Percentiles rank a stretch among this genome's conserved stretches.
Conservation (phyloP, 2,888 invertebrate species). For the Melitaea athalia region DNA sequence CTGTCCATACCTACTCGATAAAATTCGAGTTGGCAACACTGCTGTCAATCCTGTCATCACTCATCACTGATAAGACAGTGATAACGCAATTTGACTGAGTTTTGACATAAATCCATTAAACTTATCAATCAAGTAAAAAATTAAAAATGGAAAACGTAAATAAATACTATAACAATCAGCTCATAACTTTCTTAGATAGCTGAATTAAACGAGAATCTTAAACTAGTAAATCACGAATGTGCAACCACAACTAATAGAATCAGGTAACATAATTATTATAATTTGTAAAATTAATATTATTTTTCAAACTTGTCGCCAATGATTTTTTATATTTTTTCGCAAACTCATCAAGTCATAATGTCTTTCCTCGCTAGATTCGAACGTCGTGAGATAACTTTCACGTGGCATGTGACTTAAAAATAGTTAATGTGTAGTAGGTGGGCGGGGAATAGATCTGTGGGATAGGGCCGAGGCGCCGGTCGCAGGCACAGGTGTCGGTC, state of each 20-base stretch:
- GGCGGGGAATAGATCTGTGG: conserved; percentile 32
- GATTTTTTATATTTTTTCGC: not conserved
- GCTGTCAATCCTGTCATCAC: not conserved
- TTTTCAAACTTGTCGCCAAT: not conserved
- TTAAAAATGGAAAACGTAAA: conserved; percentile 9
- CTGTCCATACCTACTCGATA: too few species aligned
- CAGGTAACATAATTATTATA: conserved; percentile 13
- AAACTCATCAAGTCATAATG: not conserved
- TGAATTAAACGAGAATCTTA: not conserved
- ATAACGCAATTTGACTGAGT: too few species aligned
- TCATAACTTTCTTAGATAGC: not conserved
- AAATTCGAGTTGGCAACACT: too few species aligned
- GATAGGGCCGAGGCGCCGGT: conserved; percentile 30
- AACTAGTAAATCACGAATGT: not conserved
- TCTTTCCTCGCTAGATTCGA: conserved; percentile 9
- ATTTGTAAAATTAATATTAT: not conserved
- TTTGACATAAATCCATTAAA: not conserved
- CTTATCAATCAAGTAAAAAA: not conserved
- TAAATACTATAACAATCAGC: not conserved
- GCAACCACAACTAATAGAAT: not conserved
- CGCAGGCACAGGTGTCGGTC: conserved; percentile 35
- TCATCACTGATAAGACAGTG: too few species aligned
- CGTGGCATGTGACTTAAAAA: conserved; percentile 45
- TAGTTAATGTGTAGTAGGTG: conserved; percentile 34
- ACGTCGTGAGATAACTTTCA: conserved; percentile 28